phyloP scores from a whole-genome alignment of 2,888 invertebrate species.

The Meliscaeva auricollis region DNA sequence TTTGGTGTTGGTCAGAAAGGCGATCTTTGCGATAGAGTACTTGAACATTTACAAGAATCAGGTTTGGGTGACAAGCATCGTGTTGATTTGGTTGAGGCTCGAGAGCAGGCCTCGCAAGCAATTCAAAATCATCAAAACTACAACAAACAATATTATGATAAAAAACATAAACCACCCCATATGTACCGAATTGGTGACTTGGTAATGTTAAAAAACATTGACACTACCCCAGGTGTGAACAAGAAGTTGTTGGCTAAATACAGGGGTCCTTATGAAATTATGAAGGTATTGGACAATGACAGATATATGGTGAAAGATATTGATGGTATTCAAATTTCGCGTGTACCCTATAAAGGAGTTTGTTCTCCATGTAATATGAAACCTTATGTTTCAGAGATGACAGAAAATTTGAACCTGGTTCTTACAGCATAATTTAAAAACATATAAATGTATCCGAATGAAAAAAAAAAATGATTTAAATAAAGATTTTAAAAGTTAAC shows the following conservation, averaged over 20 bases:
- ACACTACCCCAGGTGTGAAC: slow-evolving; percentile 9
- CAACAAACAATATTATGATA: slow-evolving; percentile 76
- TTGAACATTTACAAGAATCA: slow-evolving; percentile 7
- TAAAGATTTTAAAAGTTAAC: no score
- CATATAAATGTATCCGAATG: no score
- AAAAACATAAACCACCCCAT: slow-evolving; percentile 46
- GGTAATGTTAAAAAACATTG: slow-evolving; percentile 10
- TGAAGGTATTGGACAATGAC: not conserved
- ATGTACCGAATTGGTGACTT: no score
- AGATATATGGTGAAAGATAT: not conserved
- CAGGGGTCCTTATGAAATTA: not conserved
- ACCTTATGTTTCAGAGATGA: no score
- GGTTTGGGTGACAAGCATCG: not conserved
- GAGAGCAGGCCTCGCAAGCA: slow-evolving; percentile 51
- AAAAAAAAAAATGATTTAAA: no score
- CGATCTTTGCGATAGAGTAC: not conserved
- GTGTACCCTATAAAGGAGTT: not conserved
- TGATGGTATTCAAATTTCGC: slow-evolving; percentile 33
- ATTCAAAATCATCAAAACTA: slow-evolving; percentile 60
- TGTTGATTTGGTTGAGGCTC: slow-evolving; percentile 30
- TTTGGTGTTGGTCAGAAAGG: slow-evolving; percentile 7
- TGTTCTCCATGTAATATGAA: no score
- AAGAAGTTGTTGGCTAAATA: slow-evolving; percentile 21
- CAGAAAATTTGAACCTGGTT: no score
- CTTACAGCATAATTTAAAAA: no score